Base-by-base conservation (phyloP, 1,140 invertebrate species). In the Nomia melanderi region DNA sequence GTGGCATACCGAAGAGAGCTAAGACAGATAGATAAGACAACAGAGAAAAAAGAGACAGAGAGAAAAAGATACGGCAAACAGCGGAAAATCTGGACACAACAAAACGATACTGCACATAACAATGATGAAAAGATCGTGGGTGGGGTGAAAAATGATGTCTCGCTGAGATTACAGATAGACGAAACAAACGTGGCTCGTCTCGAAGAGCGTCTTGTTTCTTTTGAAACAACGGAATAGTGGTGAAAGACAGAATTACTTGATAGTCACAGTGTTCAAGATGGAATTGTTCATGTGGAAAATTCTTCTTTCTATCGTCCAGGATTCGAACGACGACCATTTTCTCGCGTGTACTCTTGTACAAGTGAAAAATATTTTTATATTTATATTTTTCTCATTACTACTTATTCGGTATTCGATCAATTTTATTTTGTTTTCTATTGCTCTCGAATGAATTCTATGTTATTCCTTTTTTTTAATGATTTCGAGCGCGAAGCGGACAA, bases 11-110 rank as follows among this genome's bases (percentile, higher is more conserved):
- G 78, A 79, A 76, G 75, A 76, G 75, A 77, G 79, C 81, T 85
- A 75, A 79, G 77, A 86, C 54, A 82, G 53, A 86, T 27, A 81
- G 53, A 86, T 11, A 63, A 14, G 77, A 29, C 60, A 50, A 64
- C 7, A 71, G 79, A 81, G 44, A 84, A 29, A 83, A 59, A 70
- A 78, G 23, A 84, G 71, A 79, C 63, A 78, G 25, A 81, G 27
- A 83, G 29, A 80, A 27, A 88, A 91, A 87, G 75, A 84, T 62
- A 83, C 39, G 80, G 77, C 84, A 86, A 71, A 84, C 54, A 88
- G 71, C 81, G 62, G 74, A 72, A 78, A 62, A 74, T 73, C 29
- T 67, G 23, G 64, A 53, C 63, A 44, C 65, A 78, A n/a, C n/a
- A 50, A 23, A 36, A 57, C 73, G 39, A 62, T 23, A 65, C 65